Evolutionary conservation across 1,140 invertebrate genomes (phyloP), one percentile per base, ranked within the genome.

Genomic region (Bilobella aurantiaca): DNA sequence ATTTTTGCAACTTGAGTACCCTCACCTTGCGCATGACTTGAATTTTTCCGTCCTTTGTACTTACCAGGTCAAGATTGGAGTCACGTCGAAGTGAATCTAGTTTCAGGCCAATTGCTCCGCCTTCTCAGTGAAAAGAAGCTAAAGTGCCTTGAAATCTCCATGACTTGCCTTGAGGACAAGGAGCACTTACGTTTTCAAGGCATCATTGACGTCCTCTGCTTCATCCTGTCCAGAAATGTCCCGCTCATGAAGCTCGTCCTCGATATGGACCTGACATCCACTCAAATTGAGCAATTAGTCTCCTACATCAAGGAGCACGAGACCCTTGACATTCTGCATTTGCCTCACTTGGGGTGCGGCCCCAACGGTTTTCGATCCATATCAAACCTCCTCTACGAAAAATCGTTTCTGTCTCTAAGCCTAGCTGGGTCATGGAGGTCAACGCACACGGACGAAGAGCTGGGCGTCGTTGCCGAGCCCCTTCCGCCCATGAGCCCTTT

Each of bases 301-400:
- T 73, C 73, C 1, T 76, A 78, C 12, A 75, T 81, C n/a, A 76
- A 78, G 58, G 64, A 25, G 31, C 73, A 75, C 69, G 79, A 78
- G 65, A 73, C 76, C 57, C 78, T 83, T 28, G 77, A 81, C 53
- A 77, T 80, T 28, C 73, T 83, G 47, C 81, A 82, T 67, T 76
- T 83, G 64, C 81, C 82, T 30, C 82, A 83, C 74, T 75, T 83
- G 58, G 78, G 81, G 25, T 83, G 81, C 68, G 82, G 81, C 27
- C 75, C 78, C 57, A 77, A 81, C 32, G 81, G 81, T 8, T 75
- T 83, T 1, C 74, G 76, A 34, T 79, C 80, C 21, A 75, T 82
- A 12, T 77, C 80, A 2, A 71, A 77, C 28, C 68, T 82, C 14
- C 75, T 82, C 12, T 76, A 76, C 49, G 75, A 75, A 56, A 74